Conservation (phyloP, 2,113 vertebrate genomes). For the Pavo muticus region DNA sequence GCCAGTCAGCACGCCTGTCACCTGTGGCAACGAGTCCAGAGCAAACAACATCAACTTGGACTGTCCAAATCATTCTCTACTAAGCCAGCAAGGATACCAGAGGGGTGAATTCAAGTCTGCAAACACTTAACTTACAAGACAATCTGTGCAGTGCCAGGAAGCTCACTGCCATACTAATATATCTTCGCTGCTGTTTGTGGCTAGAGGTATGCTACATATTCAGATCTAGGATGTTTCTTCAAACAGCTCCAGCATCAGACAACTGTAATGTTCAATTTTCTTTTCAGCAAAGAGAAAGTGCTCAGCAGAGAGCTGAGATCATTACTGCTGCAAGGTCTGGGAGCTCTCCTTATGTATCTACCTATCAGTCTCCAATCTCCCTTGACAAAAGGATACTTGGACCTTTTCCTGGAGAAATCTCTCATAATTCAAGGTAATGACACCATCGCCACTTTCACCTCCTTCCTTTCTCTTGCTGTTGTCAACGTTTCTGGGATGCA, state of each 20-base stretch:
- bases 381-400: constrained; percentile 69
- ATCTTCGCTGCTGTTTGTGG: constrained; percentile 17
- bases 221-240: constrained; percentile 43
- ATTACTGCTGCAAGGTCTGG: constrained; percentile 51
- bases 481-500: constrained; percentile 36
- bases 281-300: constrained; percentile 71
- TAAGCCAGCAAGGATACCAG: neutral
- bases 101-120: constrained; percentile 5
- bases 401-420: constrained; percentile 62
- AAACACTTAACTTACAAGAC: neutral
- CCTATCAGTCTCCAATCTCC: constrained; percentile 67
- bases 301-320: constrained; percentile 71
- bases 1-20: neutral
- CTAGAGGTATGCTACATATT: constrained; percentile 25
- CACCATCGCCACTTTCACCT: neutral
- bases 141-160: neutral
- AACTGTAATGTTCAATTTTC: constrained; percentile 68
- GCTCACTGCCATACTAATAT: constrained; percentile 11
- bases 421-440: constrained; percentile 72
- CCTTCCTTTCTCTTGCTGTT: constrained; percentile 14
- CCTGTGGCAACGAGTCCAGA: neutral
- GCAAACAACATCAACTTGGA: neutral
- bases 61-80: constrained; percentile 35
- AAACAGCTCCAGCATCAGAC: constrained; percentile 22
- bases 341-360: constrained; percentile 58